Evolutionary conservation across 2,888 invertebrate genomes (phyloP).

Genomic region (Teleiodes luculella): DNA sequence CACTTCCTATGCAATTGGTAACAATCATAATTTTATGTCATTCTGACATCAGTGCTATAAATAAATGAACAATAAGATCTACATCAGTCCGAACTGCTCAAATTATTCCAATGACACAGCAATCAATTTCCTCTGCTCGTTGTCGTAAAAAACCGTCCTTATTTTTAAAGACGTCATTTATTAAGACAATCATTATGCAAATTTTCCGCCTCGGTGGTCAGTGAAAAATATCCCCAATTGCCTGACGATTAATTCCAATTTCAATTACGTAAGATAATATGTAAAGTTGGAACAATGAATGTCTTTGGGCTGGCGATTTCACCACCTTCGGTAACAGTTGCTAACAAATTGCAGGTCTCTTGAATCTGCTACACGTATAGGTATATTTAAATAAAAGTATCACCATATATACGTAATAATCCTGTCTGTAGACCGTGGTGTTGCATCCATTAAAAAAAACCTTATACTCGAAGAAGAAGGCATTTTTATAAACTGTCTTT

Average conservation of each 20-base stretch:
- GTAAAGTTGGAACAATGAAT: constrained; percentile 14
- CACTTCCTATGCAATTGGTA: too few species aligned
- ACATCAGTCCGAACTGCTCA: constrained; percentile 26
- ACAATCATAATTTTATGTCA: too few species aligned
- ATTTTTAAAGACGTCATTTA: constrained; percentile 36
- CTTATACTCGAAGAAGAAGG: too few species aligned
- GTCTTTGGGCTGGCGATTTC: background rate
- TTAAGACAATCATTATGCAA: constrained; percentile 51
- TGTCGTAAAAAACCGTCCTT: constrained; percentile 6
- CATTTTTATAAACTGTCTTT: too few species aligned
- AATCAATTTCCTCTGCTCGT: constrained; percentile 32
- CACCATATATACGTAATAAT: too few species aligned
- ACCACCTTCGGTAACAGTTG: background rate
- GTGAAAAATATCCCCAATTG: constrained; percentile 40
- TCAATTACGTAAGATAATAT: constrained; percentile 15
- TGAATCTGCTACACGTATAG: too few species aligned
- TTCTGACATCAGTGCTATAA: too few species aligned
- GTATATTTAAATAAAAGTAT: background rate
- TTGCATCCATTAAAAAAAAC: too few species aligned
- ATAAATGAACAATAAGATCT: constrained; percentile 5
- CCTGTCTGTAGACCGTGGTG: too few species aligned
- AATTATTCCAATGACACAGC: constrained; percentile 28
- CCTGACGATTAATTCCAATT: constrained; percentile 38
- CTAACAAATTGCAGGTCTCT: background rate
- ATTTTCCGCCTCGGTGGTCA: constrained; percentile 29